Percentiles rank a stretch among this genome's conserved stretches.
These are phyloP conservation scores for Bombylius major DNA, from an alignment of 2,888 invertebrate genomes.

Conservation along the genomic window DNA sequence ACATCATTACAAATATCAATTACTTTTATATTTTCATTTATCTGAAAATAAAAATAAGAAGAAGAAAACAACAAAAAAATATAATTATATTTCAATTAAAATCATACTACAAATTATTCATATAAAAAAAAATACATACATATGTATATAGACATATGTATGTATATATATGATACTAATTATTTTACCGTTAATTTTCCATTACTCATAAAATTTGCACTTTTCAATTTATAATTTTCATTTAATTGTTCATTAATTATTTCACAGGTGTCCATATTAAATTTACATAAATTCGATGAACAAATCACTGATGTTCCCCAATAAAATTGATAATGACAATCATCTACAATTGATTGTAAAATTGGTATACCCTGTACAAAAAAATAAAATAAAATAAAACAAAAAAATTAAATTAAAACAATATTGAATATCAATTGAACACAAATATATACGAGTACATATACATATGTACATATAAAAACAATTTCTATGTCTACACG, in stretches of 20 bases:
- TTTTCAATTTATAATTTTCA: constrained; percentile 26
- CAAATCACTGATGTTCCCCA: constrained; percentile 37
- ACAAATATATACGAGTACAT: too few relatives aligned
- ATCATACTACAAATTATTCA: too few relatives aligned
- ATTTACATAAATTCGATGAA: constrained; percentile 28
- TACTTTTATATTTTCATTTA: constrained; percentile 17
- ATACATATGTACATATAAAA: too few relatives aligned
- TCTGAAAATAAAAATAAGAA: constrained; percentile 16
- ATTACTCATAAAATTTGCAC: constrained; percentile 25
- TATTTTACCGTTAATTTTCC: constrained; percentile 29
- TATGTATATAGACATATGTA: too few relatives aligned
- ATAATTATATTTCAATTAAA: not conserved
- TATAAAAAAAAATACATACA: too few relatives aligned
- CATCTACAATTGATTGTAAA: constrained; percentile 26
- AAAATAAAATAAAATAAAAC: constrained; percentile 1
- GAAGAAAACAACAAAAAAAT: not conserved
- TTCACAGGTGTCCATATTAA: constrained; percentile 27
- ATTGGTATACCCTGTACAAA: constrained; percentile 29
- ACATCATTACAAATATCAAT: constrained; percentile 28
- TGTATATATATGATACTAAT: not conserved
- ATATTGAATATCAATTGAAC: too few relatives aligned
- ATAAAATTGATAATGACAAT: constrained; percentile 32
- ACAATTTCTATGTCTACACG: too few relatives aligned
- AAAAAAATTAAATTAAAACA: not conserved
- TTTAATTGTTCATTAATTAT: constrained; percentile 30